Percentiles rank a stretch among this genome's conserved stretches.
Evolutionary conservation across 1,140 invertebrate species (phyloP).

Genomic region (Neodiprion pinetum): DNA sequence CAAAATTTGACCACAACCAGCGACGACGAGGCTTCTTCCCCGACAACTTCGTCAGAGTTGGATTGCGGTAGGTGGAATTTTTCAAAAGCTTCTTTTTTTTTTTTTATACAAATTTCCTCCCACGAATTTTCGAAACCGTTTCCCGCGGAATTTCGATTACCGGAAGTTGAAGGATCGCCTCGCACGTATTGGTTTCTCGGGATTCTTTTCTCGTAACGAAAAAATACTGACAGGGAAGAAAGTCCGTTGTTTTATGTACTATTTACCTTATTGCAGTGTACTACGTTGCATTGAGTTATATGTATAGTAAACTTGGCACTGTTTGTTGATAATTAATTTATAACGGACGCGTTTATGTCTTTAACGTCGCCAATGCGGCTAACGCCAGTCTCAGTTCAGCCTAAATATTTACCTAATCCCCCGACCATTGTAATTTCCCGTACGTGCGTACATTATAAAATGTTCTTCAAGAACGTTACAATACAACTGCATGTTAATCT

Average conservation of each 20-base stretch:
- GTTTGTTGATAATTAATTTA: constrained; percentile 32
- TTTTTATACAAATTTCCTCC: too few species aligned
- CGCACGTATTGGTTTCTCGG: too few species aligned
- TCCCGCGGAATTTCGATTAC: too few species aligned
- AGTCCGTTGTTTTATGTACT: too few species aligned
- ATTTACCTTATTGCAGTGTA: background rate
- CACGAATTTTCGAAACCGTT: too few species aligned
- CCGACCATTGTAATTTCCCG: constrained; percentile 1
- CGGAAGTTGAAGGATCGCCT: too few species aligned
- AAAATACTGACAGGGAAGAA: too few species aligned
- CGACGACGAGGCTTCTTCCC: constrained; percentile 20
- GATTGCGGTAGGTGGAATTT: constrained; percentile 30
- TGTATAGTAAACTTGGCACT: background rate
- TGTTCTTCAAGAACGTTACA: background rate
- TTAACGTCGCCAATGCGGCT: constrained; percentile 43
- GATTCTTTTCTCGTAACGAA: too few species aligned
- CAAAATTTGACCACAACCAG: background rate
- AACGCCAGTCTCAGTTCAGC: constrained; percentile 35
- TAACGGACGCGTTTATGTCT: constrained; percentile 35
- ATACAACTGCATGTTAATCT: background rate
- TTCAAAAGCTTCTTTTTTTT: too few species aligned
- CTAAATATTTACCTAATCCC: constrained; percentile 44
- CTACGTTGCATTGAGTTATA: background rate
- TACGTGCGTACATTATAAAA: background rate
- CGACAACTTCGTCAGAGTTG: constrained; percentile 6